Evolutionary conservation across 2,797 vertebrate genomes (phyloP).

Genomic region (Denticeps clupeoides): DNA sequence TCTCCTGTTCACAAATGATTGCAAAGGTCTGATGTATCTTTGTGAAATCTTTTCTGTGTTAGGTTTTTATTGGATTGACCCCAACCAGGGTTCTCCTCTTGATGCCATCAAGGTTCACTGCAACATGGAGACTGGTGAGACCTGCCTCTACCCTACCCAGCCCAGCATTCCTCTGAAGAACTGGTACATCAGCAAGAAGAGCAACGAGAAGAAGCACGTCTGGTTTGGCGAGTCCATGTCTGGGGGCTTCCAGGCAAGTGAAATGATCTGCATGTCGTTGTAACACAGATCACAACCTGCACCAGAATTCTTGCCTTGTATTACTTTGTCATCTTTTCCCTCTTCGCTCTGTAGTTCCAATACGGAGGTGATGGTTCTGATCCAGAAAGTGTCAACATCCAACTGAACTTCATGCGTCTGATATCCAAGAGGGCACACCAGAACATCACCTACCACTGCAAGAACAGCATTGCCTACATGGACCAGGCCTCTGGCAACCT

Average conservation of each 20-base stretch:
- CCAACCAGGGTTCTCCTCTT: conserved; percentile 87
- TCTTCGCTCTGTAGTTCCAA: conserved; percentile 62
- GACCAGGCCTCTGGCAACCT: conserved; percentile 81
- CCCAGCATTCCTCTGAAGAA: conserved; percentile 72
- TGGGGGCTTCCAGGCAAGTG: conserved; percentile 77
- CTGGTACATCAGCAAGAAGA: conserved; percentile 87
- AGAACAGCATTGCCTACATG: conserved; percentile 94
- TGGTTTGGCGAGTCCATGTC: conserved; percentile 91
- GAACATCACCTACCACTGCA: conserved; percentile 97
- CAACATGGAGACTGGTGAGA: conserved; percentile 86
- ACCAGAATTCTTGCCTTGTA: background rate
- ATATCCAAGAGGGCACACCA: conserved; percentile 86
- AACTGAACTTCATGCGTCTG: conserved; percentile 90
- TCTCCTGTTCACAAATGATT: background rate
- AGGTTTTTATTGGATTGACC: conserved; percentile 90
- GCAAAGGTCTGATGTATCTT: background rate
- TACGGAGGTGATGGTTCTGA: conserved; percentile 76
- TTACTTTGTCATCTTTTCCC: background rate
- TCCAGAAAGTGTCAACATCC: conserved; percentile 78
- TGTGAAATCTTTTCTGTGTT: conserved; percentile 7
- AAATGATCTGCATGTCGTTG: background rate
- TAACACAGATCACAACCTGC: too few species aligned
- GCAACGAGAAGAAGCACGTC: conserved; percentile 80
- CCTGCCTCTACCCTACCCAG: conserved; percentile 69
- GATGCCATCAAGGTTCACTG: conserved; percentile 89